Conservation (phyloP, 2,888 invertebrate genomes). For the Drosophila imparisetae region DNA sequence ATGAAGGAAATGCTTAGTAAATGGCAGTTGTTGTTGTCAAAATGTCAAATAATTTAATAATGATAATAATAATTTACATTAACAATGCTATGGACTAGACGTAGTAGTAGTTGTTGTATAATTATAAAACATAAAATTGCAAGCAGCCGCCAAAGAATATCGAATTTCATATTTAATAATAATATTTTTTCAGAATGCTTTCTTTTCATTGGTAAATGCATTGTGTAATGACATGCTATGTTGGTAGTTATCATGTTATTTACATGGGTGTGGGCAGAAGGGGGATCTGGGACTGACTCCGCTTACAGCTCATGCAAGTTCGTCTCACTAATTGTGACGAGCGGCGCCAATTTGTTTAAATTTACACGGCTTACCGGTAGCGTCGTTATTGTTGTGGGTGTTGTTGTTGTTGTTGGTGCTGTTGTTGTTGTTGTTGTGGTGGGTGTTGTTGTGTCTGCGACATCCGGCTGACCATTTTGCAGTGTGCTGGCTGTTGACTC, state of each 20-base stretch:
- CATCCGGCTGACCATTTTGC: constrained; percentile 48
- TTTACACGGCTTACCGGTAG: constrained; percentile 85
- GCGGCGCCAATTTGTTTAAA: constrained; percentile 84
- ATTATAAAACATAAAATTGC: background rate
- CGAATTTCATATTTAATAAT: background rate
- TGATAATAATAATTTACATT: constrained; percentile 14
- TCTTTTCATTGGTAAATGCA: constrained; percentile 10
- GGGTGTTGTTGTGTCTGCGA: constrained; percentile 28
- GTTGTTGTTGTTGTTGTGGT: background rate
- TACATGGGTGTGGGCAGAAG: constrained; percentile 30
- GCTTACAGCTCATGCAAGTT: constrained; percentile 72
- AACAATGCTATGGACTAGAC: constrained; percentile 33
- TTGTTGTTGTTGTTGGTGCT: background rate
- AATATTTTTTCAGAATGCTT: constrained; percentile 1
- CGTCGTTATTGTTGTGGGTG: constrained; percentile 28
- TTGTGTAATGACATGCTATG: constrained; percentile 52
- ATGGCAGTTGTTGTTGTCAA: background rate
- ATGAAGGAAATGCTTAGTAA: constrained; percentile 9
- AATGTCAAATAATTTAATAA: constrained; percentile 10
- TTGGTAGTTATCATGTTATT: constrained; percentile 38
- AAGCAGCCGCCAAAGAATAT: background rate
- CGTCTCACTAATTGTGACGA: constrained; percentile 86
- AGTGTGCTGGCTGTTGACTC: constrained; percentile 21
- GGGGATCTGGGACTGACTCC: background rate
- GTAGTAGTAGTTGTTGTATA: background rate